Base-by-base conservation (phyloP, 2,888 invertebrate genomes). In the Chrysolina americana region DNA sequence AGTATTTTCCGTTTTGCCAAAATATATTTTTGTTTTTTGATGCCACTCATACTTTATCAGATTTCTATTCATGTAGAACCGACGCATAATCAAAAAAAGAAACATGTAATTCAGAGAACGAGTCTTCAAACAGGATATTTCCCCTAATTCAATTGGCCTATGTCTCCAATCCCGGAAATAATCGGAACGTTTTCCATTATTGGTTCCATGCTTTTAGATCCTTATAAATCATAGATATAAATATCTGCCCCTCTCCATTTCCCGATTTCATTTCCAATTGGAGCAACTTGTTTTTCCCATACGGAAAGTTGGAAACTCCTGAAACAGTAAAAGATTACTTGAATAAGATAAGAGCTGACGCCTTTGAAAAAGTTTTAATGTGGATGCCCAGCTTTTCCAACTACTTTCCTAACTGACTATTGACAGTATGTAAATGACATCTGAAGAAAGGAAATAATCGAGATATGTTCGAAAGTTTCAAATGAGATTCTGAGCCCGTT, bases 271-370 rank as follows among this genome's bases (percentile, higher is more conserved):
- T 70, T 70, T 53, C 36, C 64, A 47, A 70, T 63, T n/a, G 28
- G 41, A 50, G 23, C 9, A 50, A 21, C 41, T 36, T 65, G 23
- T 70, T 64, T 41, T 50, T 65, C 41, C 41, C 65, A 65, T 41
- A 48, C 50, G 53, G 53, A 53, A 70, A 65, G 50, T 50, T 65
- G 17, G 19, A 2, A 59, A 59, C 59, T 59, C n/a, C 59, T 64
- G 41, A 50, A 70, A 70, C 50, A 70, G 64, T 70, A 64, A 50
- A 70, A 64, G 64, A 64, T 70, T 50, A 64, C 36, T 62, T 41
- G 41, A 36, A 47, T 62, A 44, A 59, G 36, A 64, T 64, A n/a
- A 64, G n/a, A 70, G 64, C 21, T 64, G 62, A 41, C 50, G 63
- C 50, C 48, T 44, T 63, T 63, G 21, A 13, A 47, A 63, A 70